Conservation (phyloP, 2,888 invertebrate genomes). For the Megalurothrips usitatus region DNA sequence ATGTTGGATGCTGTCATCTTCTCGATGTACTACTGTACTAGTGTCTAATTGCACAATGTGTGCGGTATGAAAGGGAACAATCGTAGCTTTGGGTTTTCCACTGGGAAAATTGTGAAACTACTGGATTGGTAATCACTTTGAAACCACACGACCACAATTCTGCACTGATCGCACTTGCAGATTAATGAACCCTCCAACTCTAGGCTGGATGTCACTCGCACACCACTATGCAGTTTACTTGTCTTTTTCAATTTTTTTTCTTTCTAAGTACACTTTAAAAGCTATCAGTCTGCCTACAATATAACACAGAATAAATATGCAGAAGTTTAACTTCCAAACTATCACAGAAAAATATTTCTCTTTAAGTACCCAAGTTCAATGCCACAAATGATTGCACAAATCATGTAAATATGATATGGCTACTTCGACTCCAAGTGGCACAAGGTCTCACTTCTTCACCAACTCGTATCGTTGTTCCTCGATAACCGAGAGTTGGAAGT, state of each 20-base stretch:
- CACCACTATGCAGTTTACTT: not conserved
- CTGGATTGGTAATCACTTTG: no score
- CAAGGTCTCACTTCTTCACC: not conserved
- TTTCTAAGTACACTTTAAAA: not conserved
- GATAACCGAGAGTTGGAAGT: not conserved
- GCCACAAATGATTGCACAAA: not conserved
- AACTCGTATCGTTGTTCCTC: not conserved
- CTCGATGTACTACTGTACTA: no score
- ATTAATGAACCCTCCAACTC: no score
- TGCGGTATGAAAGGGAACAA: not conserved
- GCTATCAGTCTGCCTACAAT: not conserved
- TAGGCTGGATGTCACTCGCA: no score
- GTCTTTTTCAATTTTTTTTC: not conserved
- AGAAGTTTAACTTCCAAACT: not conserved
- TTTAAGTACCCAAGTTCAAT: not conserved
- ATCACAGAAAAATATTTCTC: not conserved
- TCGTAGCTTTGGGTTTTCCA: no score
- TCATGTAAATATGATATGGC: not conserved
- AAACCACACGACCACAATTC: no score
- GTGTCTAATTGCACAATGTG: not conserved
- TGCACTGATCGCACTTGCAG: no score
- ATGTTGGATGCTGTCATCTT: not conserved
- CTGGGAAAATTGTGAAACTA: no score
- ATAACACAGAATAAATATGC: not conserved
- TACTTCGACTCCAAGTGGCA: not conserved